These are phyloP conservation scores for Gobiocypris rarus DNA, from an alignment of 2,113 vertebrate species.

Conservation along the genomic window DNA sequence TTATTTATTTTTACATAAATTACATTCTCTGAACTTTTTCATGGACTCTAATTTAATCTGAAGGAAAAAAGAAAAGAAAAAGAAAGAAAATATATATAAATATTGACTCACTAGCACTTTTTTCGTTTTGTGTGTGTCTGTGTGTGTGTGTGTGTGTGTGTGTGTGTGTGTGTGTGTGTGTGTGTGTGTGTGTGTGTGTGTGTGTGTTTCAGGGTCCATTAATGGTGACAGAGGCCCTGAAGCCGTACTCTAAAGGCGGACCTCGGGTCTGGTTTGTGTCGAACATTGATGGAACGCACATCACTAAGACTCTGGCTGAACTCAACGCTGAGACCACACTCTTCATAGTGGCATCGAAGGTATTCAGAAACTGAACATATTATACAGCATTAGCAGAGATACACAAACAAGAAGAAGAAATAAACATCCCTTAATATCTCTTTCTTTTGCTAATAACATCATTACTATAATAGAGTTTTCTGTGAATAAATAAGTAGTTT, in stretches of 20 bases:
- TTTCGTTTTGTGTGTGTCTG: no score
- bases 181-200: no score
- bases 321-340: slow-evolving; percentile 89
- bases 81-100: no score
- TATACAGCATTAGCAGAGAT: slow-evolving; percentile 50
- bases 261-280: slow-evolving; percentile 96
- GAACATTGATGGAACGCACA: slow-evolving; percentile 96
- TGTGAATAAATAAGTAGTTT: slow-evolving; percentile 67
- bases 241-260: slow-evolving; percentile 88
- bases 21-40: no score
- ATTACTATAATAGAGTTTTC: neutral
- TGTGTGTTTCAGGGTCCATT: slow-evolving; percentile 83
- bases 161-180: no score
- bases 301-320: slow-evolving; percentile 89
- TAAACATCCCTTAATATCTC: no score
- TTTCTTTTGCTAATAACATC: neutral
- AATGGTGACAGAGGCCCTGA: slow-evolving; percentile 97
- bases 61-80: no score
- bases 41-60: no score
- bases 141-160: no score
- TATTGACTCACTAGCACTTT: no score
- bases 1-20: no score
- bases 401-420: no score
- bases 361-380: neutral
- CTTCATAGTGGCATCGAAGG: slow-evolving; percentile 98